These are phyloP conservation scores for Cephus spinipes DNA, from an alignment of 2,888 invertebrate species.

Conservation along the genomic window DNA sequence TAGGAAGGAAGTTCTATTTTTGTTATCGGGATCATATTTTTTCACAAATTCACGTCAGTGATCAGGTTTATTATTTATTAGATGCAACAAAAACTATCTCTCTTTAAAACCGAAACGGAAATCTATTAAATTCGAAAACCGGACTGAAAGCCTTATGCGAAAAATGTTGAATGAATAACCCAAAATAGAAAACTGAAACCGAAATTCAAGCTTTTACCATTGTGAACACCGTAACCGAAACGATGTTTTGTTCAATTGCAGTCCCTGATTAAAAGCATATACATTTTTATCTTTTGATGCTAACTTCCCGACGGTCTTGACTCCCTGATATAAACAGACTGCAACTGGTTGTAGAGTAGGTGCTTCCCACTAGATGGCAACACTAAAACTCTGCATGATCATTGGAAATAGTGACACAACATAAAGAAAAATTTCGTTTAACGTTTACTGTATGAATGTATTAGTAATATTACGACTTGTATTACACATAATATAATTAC, in stretches of 20 bases:
- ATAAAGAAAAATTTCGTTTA: neutral
- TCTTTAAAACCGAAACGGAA: no score
- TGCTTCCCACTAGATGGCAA: neutral
- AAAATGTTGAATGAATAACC: no score
- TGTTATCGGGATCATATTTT: slow-evolving; percentile 34
- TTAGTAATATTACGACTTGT: neutral
- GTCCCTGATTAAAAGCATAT: no score
- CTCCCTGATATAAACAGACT: neutral
- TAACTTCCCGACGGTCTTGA: neutral
- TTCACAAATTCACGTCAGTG: slow-evolving; percentile 29
- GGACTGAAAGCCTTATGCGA: no score
- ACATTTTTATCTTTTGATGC: no score
- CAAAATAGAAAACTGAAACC: no score
- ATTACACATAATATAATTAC: neutral
- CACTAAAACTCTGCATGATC: neutral
- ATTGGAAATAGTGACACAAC: neutral
- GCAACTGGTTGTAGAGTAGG: neutral
- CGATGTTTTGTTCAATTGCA: no score
- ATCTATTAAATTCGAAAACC: no score
- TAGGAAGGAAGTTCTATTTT: slow-evolving; percentile 9
- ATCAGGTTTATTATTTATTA: slow-evolving; percentile 22
- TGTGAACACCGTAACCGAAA: no score
- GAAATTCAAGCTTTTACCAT: no score
- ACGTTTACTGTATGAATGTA: neutral
- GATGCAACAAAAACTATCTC: neutral